phyloP scores from a whole-genome alignment of 1,140 invertebrate genomes.

The Lucilia cuprina region DNA sequence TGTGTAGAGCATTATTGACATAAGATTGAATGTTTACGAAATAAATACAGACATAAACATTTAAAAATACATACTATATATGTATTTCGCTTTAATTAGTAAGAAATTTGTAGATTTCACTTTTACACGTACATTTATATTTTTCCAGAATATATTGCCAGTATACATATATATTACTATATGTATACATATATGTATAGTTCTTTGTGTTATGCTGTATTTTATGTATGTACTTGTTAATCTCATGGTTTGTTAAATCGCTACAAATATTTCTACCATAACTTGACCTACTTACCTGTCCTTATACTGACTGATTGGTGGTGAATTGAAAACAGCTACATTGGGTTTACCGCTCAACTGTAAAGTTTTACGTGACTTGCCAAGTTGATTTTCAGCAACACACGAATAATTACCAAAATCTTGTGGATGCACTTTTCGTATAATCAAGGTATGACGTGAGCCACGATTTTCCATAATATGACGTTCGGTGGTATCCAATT shows the following conservation, averaged over 20 bases:
- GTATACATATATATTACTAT: background rate
- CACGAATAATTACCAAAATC: slow-evolving; percentile 77
- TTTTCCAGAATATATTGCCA: too few relatives aligned
- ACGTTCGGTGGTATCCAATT: slow-evolving; percentile 71
- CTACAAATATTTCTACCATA: background rate
- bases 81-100: too few relatives aligned
- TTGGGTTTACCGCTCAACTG: slow-evolving; percentile 74
- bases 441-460: slow-evolving; percentile 71
- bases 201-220: too few relatives aligned
- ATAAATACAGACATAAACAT: too few relatives aligned
- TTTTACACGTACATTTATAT: too few relatives aligned
- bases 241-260: background rate
- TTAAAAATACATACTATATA: too few relatives aligned
- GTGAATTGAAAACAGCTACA: slow-evolving; percentile 70
- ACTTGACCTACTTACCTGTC: slow-evolving; percentile 63
- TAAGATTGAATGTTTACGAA: too few relatives aligned
- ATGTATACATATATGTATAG: background rate
- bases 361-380: slow-evolving; percentile 69
- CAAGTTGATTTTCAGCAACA: slow-evolving; percentile 72
- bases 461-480: slow-evolving; percentile 71
- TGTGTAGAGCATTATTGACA: too few relatives aligned
- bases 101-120: too few relatives aligned
- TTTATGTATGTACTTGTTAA: background rate
- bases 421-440: slow-evolving; percentile 70
- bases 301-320: slow-evolving; percentile 67